Percentiles rank a stretch among this genome's conserved stretches.
These are phyloP conservation scores for Tipula vernalis DNA, from an alignment of 2,888 invertebrate genomes.

Conservation along the genomic window DNA sequence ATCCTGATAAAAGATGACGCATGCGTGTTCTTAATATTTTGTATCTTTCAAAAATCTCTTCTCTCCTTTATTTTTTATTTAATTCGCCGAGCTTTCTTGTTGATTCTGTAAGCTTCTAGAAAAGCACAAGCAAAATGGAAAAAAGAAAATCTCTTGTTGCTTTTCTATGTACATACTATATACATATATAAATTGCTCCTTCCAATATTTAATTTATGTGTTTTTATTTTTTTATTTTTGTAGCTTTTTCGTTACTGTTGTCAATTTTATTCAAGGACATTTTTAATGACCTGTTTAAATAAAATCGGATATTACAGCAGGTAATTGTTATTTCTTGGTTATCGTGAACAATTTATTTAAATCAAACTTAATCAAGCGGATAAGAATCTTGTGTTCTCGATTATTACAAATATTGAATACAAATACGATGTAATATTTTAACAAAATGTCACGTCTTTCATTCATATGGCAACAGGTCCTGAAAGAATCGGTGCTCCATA, in stretches of 20 bases:
- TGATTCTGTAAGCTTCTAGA: neutral
- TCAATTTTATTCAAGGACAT: neutral
- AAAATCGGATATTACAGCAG: neutral
- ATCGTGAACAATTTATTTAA: neutral
- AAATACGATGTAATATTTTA: neutral
- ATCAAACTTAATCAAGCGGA: neutral
- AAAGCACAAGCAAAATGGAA: neutral
- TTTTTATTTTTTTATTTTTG: neutral
- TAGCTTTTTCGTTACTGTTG: neutral
- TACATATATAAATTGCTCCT: neutral
- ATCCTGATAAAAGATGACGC: neutral
- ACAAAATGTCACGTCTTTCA: no score
- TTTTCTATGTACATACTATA: neutral
- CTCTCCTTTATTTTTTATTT: neutral
- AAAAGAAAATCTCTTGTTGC: neutral
- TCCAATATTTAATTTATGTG: neutral
- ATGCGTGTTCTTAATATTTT: neutral
- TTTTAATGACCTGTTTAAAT: neutral
- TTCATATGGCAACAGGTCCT: constrained; percentile 13
- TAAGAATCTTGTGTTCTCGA: neutral
- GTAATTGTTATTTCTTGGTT: neutral
- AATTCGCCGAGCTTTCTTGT: neutral
- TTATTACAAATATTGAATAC: neutral
- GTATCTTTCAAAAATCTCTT: neutral
- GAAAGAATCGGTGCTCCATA: neutral